A percentile compares a stretch with the other conserved stretches of the same genome.
phyloP scores from a whole-genome alignment of 2,888 invertebrate species.

The Drosophila yooni region DNA sequence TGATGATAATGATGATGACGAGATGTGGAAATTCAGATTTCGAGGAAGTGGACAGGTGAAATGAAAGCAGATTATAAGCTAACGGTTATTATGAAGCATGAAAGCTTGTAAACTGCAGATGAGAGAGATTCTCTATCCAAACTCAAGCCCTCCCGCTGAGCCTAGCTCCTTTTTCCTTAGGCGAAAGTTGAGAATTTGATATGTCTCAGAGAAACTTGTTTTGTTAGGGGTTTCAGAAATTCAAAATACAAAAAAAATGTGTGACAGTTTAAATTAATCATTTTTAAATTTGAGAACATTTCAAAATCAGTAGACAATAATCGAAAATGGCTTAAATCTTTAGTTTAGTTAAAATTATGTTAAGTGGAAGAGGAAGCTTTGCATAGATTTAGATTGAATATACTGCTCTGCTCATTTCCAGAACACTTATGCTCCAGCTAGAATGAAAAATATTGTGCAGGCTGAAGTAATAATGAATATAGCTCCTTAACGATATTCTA shows the following conservation, averaged over 20 bases:
- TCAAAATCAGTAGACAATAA: neutral
- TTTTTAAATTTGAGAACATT: neutral
- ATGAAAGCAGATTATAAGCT: constrained; percentile 21
- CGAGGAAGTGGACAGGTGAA: constrained; percentile 27
- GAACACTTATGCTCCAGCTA: neutral
- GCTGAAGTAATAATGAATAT: neutral
- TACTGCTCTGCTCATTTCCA: neutral
- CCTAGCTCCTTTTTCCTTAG: neutral
- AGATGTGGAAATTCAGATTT: constrained; percentile 31
- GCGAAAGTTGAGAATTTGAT: neutral
- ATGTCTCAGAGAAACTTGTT: neutral
- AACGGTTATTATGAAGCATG: neutral
- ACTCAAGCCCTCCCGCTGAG: neutral
- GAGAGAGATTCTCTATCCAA: neutral
- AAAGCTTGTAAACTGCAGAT: constrained; percentile 7
- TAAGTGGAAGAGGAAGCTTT: neutral
- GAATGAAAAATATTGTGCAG: neutral
- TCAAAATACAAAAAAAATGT: neutral
- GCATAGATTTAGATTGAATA: neutral
- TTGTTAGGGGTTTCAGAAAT: neutral
- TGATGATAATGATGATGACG: constrained; percentile 27
- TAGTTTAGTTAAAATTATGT: neutral
- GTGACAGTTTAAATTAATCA: neutral
- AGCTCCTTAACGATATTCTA: neutral
- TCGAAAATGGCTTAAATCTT: neutral